Evolutionary conservation across 2,113 vertebrate genomes (phyloP).

Genomic region (Cinclus mexicanus): DNA sequence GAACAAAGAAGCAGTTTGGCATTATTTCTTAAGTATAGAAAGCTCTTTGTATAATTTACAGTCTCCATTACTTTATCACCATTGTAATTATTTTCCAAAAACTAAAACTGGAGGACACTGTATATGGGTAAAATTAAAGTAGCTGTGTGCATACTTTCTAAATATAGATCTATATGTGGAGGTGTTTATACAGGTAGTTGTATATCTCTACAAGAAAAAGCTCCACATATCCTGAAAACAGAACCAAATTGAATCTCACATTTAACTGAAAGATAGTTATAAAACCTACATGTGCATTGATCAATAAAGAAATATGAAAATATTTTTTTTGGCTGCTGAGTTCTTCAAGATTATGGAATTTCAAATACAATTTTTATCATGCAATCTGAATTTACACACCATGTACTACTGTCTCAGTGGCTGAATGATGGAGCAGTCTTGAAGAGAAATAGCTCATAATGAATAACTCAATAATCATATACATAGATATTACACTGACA

Average conservation of each 20-base stretch:
- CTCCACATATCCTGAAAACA: background rate
- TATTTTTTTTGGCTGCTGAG: background rate
- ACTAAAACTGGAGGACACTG: background rate
- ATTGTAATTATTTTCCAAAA: background rate
- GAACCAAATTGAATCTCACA: background rate
- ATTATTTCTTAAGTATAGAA: background rate
- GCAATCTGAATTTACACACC: background rate
- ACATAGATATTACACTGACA: background rate
- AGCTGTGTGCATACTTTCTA: background rate
- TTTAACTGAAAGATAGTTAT: background rate
- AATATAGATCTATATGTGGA: background rate
- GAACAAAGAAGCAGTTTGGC: background rate
- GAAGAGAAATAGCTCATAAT: background rate
- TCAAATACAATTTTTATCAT: background rate
- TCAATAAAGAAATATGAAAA: background rate
- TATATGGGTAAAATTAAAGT: background rate
- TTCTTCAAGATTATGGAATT: background rate
- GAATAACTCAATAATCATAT: background rate
- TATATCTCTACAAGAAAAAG: background rate
- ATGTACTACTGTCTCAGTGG: background rate
- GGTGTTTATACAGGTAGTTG: background rate
- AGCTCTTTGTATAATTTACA: background rate
- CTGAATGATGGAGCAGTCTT: background rate
- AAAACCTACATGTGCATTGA: background rate
- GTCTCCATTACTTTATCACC: background rate